Percentiles rank a stretch among this genome's conserved stretches.
Evolutionary conservation across 2,113 vertebrate genomes (phyloP).

Genomic region (Parus major): DNA sequence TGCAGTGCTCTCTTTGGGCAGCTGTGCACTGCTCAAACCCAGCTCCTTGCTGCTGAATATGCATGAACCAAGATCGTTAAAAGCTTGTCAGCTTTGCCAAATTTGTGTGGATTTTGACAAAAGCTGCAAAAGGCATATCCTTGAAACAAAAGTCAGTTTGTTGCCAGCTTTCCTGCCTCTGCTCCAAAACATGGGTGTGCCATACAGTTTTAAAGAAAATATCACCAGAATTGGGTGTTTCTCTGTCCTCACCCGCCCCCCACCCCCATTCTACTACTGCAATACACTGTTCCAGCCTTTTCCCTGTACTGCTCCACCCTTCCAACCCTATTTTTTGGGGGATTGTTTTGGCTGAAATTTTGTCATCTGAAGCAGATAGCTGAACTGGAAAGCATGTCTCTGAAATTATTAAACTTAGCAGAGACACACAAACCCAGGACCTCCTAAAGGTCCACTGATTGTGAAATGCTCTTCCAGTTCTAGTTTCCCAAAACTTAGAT

Average conservation of each 20-base stretch:
- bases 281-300: background rate
- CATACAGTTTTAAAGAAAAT: background rate
- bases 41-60: background rate
- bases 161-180: constrained; percentile 2
- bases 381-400: background rate
- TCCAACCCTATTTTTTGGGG: background rate
- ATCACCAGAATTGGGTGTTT: background rate
- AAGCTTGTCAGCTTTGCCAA: background rate
- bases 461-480: background rate
- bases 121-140: background rate
- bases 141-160: background rate
- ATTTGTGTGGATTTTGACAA: background rate
- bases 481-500: background rate
- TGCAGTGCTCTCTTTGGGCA: background rate
- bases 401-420: background rate
- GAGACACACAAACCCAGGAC: background rate
- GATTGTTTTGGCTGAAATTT: background rate
- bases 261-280: background rate
- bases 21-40: rapidly evolving
- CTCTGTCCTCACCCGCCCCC: background rate
- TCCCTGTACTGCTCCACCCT: background rate
- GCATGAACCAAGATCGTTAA: background rate
- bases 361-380: background rate
- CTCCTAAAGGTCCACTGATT: background rate
- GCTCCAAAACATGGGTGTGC: background rate